phyloP scores from a whole-genome alignment of 2,888 invertebrate species.

The Heteromyza rotundicornis region DNA sequence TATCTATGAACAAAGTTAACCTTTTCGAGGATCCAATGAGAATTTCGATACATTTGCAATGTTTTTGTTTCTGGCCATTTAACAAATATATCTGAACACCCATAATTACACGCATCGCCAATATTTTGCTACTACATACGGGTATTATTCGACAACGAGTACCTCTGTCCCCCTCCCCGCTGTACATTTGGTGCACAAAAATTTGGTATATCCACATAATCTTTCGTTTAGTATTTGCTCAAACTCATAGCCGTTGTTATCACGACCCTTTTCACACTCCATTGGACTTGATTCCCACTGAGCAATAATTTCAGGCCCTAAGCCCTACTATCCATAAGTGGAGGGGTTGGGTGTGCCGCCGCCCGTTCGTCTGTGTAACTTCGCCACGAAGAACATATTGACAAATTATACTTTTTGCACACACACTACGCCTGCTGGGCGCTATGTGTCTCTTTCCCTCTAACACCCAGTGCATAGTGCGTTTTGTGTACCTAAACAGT shows the following conservation, averaged over 20 bases:
- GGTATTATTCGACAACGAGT: not conserved
- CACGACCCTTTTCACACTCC: not conserved
- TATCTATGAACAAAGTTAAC: no score
- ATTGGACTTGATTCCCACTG: conserved; percentile 45
- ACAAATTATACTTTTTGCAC: conserved; percentile 56
- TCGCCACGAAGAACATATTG: conserved; percentile 54
- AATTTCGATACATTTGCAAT: no score
- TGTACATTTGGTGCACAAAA: conserved; percentile 14
- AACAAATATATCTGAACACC: no score
- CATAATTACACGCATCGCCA: no score
- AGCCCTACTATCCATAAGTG: conserved; percentile 54
- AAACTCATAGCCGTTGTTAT: not conserved
- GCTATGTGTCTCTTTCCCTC: conserved; percentile 28
- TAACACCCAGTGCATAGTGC: conserved; percentile 23
- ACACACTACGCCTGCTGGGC: conserved; percentile 53
- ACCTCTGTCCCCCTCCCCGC: no score
- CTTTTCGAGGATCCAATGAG: no score
- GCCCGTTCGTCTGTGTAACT: conserved; percentile 37
- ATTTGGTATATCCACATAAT: conserved; percentile 37
- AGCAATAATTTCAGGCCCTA: conserved; percentile 52
- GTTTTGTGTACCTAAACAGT: conserved; percentile 44
- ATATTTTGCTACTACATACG: not conserved
- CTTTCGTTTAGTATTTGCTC: conserved; percentile 38
- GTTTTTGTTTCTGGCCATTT: no score
- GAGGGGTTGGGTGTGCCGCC: conserved; percentile 28